phyloP scores from a whole-genome alignment of 2,888 invertebrate genomes.

The Sminthurides aquaticus region DNA sequence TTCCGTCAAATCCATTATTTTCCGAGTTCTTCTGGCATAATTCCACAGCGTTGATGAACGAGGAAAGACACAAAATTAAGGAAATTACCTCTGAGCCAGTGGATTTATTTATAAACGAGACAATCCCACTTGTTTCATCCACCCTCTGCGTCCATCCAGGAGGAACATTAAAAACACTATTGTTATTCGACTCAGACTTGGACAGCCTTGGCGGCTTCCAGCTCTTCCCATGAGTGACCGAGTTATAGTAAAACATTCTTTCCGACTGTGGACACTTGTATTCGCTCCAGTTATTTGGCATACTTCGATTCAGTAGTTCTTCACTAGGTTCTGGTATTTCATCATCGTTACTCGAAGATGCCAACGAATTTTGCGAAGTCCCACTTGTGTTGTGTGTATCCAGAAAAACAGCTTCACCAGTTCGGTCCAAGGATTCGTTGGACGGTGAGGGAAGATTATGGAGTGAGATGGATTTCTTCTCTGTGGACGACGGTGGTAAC shows the following conservation, averaged over 20 bases:
- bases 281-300: conserved; percentile 41
- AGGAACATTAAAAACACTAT: conserved; percentile 45
- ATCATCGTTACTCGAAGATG: neutral
- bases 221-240: conserved; percentile 33
- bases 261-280: conserved; percentile 31
- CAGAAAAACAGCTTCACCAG: neutral
- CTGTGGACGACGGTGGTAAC: too few species aligned
- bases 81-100: conserved; percentile 53
- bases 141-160: conserved; percentile 50
- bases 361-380: neutral
- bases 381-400: conserved; percentile 1
- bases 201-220: conserved; percentile 42
- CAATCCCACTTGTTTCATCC: conserved; percentile 47
- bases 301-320: conserved; percentile 28
- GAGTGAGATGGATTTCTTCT: neutral
- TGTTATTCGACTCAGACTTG: conserved; percentile 22
- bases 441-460: neutral
- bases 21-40: too few species aligned
- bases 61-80: too few species aligned
- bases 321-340: conserved; percentile 6
- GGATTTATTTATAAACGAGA: conserved; percentile 50
- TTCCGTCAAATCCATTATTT: too few species aligned
- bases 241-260: conserved; percentile 40
- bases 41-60: too few species aligned
- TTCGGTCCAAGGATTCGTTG: neutral